Base-by-base conservation (phyloP, 2,888 invertebrate genomes). In the Heliconius charithonia region DNA sequence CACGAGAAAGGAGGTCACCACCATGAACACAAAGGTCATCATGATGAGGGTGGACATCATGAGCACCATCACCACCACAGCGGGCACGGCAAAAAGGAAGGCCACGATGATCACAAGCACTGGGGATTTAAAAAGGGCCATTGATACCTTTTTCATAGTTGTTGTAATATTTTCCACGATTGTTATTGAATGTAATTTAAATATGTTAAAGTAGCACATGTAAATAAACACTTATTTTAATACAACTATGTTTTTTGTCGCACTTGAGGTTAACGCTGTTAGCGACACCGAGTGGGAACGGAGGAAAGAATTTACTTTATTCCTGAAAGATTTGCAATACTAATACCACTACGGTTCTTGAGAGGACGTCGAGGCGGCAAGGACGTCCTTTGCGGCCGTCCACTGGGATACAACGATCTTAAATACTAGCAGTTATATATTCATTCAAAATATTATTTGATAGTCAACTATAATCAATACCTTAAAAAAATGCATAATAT, bases 1-100 rank as follows among this genome's bases (percentile, higher is more conserved):
- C 96, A 97, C 86, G 97, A 97, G 88, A 97, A 98, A 90, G 98
- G 98, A 62, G 96, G 97, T 84, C 97, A 98, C 88, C 96, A 97
- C 88, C 96, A 97, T 86, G 97, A 97, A 74, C 96, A 97, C 86
- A 96, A 97, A 86, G 97, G 97, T 19, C 97, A 97, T 90, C 97
- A 97, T 89, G 96, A 96, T 81, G 96, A 97, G 82, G 97, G 96
- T 62, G 97, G 97, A 62, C 97, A 97, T 85, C 96, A 97, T 81
- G 96, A 97, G 83, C 97, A 97, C 86, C 96, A 97, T 90, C 96
- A 96, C 80, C 97, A 97, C 90, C 97, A 97, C 82, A 96, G 96
- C 88, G 96, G 97, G 83, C 96, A 97, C 86, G 97, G 96, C 80
- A 97, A 98, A 93, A 97, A 98, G 92, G 97, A 97, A 66, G 97